These are phyloP conservation scores for Lottia scabra DNA, from an alignment of 2,888 invertebrate species.

Conservation along the genomic window DNA sequence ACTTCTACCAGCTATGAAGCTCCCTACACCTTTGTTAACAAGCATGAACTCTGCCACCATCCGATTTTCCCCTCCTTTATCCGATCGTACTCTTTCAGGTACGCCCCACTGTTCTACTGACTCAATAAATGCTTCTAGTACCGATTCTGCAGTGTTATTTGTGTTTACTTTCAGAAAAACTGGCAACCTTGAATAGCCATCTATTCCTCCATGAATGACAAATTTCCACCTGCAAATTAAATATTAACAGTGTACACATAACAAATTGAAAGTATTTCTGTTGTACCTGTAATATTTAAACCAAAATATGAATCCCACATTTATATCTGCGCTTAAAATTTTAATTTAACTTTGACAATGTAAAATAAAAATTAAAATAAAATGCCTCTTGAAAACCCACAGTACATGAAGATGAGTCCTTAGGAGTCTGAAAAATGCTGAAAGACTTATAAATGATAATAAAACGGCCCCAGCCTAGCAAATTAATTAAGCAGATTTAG, in stretches of 20 bases:
- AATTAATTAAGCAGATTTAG: no score
- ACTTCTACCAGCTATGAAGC: constrained; percentile 30
- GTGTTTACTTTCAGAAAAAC: constrained; percentile 30
- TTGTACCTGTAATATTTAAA: background rate
- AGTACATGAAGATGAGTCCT: no score
- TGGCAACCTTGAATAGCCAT: constrained; percentile 37
- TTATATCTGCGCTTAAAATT: no score
- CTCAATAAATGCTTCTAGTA: constrained; percentile 26
- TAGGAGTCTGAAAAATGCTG: no score
- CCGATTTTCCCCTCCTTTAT: constrained; percentile 37
- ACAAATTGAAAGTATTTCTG: background rate
- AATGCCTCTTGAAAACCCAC: no score
- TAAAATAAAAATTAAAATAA: no score
- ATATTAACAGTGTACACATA: background rate
- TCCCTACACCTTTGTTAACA: constrained; percentile 7
- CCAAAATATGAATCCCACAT: no score
- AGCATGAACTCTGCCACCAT: constrained; percentile 32
- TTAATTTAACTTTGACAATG: no score
- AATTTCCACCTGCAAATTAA: constrained; percentile 34
- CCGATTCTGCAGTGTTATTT: constrained; percentile 30
- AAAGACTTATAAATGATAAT: no score
- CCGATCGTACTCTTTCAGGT: constrained; percentile 30
- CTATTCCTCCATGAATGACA: constrained; percentile 36
- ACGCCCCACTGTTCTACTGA: constrained; percentile 31
- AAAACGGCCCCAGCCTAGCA: no score